Evolutionary conservation across 1,140 invertebrate genomes (phyloP).

Genomic region (Drosophila bifasciata): DNA sequence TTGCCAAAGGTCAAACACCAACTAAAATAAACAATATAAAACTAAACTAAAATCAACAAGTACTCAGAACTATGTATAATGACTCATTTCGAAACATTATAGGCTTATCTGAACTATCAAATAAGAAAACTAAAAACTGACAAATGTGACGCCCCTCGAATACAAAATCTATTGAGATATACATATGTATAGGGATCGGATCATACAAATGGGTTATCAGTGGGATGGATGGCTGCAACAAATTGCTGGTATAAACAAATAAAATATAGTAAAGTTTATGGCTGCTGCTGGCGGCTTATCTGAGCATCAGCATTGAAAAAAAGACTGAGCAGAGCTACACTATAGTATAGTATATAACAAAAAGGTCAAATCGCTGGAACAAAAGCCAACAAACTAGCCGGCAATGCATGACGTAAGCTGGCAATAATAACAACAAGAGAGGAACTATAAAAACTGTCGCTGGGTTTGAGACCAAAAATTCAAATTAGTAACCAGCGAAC

Average conservation of each 20-base stretch:
- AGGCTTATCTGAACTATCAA: constrained; percentile 3
- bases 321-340: neutral
- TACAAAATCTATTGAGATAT: no score
- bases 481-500: constrained; percentile 52
- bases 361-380: constrained; percentile 34
- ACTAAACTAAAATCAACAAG: constrained; percentile 8
- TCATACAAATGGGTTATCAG: constrained; percentile 19
- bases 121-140: constrained; percentile 9
- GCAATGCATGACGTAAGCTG: constrained; percentile 53
- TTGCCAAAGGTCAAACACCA: constrained; percentile 39
- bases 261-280: constrained; percentile 19
- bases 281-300: constrained; percentile 33
- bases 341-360: constrained; percentile 9
- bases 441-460: constrained; percentile 53
- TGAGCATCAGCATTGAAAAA: constrained; percentile 42
- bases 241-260: constrained; percentile 9
- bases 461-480: constrained; percentile 48
- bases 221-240: constrained; percentile 20
- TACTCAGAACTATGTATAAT: constrained; percentile 38
- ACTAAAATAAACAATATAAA: neutral
- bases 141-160: constrained; percentile 8
- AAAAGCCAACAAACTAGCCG: constrained; percentile 35
- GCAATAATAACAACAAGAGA: constrained; percentile 35
- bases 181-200: neutral
- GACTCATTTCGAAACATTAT: constrained; percentile 21